Evolutionary conservation across 2,113 vertebrate species (phyloP).

Genomic region (Sorex araneus): DNA sequence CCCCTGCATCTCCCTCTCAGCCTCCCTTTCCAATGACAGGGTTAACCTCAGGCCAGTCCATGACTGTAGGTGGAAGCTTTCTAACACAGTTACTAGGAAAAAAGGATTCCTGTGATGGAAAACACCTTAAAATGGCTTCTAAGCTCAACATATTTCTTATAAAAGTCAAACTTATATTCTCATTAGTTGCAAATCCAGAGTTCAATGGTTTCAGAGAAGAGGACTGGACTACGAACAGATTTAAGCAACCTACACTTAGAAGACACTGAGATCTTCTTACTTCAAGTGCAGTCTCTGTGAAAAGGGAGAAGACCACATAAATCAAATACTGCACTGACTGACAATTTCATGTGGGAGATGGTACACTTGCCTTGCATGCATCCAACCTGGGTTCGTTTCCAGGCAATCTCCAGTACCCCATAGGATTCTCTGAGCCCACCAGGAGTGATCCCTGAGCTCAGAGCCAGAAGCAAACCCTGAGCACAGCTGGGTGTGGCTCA

Average conservation of each 20-base stretch:
- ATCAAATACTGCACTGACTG: not conserved
- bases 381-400: no score
- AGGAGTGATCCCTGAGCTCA: not conserved
- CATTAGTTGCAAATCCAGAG: slow-evolving; percentile 27
- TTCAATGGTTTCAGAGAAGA: slow-evolving; percentile 23
- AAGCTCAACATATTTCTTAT: not conserved
- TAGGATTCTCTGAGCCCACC: no score
- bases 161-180: not conserved
- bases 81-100: not conserved
- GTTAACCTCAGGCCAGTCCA: not conserved
- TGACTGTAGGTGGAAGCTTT: not conserved
- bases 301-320: slow-evolving; percentile 27
- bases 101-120: slow-evolving; percentile 3
- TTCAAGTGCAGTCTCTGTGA: not conserved
- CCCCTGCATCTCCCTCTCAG: not conserved
- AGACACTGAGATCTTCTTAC: not conserved
- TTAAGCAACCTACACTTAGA: slow-evolving; percentile 15
- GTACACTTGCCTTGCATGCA: no score
- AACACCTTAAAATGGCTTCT: not conserved
- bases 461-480: not conserved
- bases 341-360: not conserved
- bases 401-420: no score
- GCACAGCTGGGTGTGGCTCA: no score
- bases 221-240: not conserved
- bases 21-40: not conserved